These are phyloP conservation scores for Psittacula echo DNA, from an alignment of 2,797 vertebrate species.

Conservation along the genomic window DNA sequence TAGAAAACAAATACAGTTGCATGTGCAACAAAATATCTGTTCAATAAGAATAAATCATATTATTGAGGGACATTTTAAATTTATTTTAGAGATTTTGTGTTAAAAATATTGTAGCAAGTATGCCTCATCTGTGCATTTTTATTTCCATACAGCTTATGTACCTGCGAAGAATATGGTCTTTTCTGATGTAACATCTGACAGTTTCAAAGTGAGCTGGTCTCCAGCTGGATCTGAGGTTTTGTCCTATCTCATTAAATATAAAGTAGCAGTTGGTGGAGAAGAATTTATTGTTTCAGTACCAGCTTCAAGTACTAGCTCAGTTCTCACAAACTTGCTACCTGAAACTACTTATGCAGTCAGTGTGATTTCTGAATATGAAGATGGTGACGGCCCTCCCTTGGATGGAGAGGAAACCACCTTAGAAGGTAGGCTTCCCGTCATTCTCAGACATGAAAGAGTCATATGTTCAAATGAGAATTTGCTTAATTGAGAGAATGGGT, in stretches of 20 bases:
- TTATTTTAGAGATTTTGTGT: not conserved
- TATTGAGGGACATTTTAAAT: not conserved
- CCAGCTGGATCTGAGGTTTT: slow-evolving; percentile 81
- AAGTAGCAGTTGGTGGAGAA: slow-evolving; percentile 77
- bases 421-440: slow-evolving; percentile 82
- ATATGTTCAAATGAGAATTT: not conserved
- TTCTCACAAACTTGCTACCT: slow-evolving; percentile 87
- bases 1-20: not conserved
- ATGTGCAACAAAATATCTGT: not conserved
- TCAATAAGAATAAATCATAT: not conserved
- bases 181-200: slow-evolving; percentile 86
- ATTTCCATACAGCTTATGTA: slow-evolving; percentile 79
- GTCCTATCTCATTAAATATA: slow-evolving; percentile 88
- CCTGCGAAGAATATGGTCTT: slow-evolving; percentile 86
- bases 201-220: slow-evolving; percentile 88
- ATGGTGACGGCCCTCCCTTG: slow-evolving; percentile 86
- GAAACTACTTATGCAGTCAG: slow-evolving; percentile 90
- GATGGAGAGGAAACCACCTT: slow-evolving; percentile 87
- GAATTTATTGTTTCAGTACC: slow-evolving; percentile 87
- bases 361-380: slow-evolving; percentile 88
- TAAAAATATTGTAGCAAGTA: not conserved
- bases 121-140: not conserved
- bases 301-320: slow-evolving; percentile 78
- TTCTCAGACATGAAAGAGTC: not conserved
- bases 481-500: not conserved